Evolutionary conservation across 2,113 vertebrate genomes (phyloP).

Genomic region (Pteruthius melanotis): DNA sequence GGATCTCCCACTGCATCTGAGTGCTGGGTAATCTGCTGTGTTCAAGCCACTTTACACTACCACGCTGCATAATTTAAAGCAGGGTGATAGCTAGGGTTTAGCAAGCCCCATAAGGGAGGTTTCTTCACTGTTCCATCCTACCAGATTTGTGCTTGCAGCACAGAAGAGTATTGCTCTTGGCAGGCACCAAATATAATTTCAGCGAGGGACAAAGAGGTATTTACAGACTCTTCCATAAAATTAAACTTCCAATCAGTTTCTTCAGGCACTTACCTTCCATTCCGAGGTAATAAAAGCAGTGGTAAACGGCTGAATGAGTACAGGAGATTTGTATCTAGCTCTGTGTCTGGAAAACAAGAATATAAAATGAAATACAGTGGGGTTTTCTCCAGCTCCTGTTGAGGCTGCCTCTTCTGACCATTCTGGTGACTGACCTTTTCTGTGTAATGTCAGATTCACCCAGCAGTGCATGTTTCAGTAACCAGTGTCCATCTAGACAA

Average conservation of each 20-base stretch:
- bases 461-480: neutral
- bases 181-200: conserved; percentile 41
- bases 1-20: conserved; percentile 9
- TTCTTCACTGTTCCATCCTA: conserved; percentile 8
- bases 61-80: conserved; percentile 51
- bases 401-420: neutral
- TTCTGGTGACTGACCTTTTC: neutral
- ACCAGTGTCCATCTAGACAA: neutral
- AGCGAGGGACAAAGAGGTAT: conserved; percentile 8
- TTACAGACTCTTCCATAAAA: conserved; percentile 13
- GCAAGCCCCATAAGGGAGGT: conserved; percentile 39
- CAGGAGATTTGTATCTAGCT: neutral
- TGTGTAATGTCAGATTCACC: neutral
- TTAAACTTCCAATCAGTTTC: neutral
- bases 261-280: neutral
- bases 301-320: neutral
- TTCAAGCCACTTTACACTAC: conserved; percentile 39
- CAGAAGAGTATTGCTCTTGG: neutral
- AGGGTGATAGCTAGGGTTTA: conserved; percentile 13
- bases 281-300: neutral
- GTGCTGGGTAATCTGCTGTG: conserved; percentile 39
- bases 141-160: conserved; percentile 14
- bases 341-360: neutral
- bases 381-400: neutral
- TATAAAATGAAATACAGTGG: neutral